Base-by-base conservation (phyloP, 1,140 invertebrate species). In the Panulirus ornatus region DNA sequence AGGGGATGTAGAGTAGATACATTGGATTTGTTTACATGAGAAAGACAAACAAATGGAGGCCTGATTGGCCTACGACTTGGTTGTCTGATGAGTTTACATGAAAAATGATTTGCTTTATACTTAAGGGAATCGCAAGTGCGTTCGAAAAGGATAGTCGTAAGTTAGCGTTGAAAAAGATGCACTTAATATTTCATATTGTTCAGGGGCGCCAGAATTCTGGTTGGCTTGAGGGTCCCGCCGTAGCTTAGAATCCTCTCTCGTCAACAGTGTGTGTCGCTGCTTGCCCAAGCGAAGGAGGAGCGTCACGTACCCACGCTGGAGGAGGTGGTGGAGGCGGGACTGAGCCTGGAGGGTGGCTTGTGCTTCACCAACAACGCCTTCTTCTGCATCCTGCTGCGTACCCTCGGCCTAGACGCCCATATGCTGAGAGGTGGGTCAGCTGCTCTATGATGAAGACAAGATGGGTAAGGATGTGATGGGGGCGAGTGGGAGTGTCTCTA, bases 351-450 rank as follows among this genome's bases (percentile, higher is more conserved):
- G 66, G 83, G 83, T 3, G 83, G 83, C n/a, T 27, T 84, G 0
- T 84, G 83, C 66, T 71, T 73, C 42, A 73, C 38, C 27, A n/a
- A 73, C 27, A 84, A 84, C 40, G 40, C 38, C 11, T 84, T 84
- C 83, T 47, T 84, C 40, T 73, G 42, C 83, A 30, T 84, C n/a
- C 66, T 84, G 5, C 83, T 84, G 0, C 11, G 66, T 0, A 36
- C 66, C 27, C 38, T 84, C 6, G 66, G 40, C 16, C 40, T 84
- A 22, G 19, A 84, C 11, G 83, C n/a, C 6, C 51, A 84, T 16
- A 16, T 84, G 14, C 66, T 84, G 0, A 27, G 73, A 11, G 83
- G 83, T 84, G 42, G 34, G 83, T 14, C n/a, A 22, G 2, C 2
- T n/a, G n/a, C n/a, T n/a, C n/a, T n/a, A n/a, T n/a, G n/a, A n/a